Base-by-base conservation (phyloP, 2,888 invertebrate genomes). In the Morpho helenor region DNA sequence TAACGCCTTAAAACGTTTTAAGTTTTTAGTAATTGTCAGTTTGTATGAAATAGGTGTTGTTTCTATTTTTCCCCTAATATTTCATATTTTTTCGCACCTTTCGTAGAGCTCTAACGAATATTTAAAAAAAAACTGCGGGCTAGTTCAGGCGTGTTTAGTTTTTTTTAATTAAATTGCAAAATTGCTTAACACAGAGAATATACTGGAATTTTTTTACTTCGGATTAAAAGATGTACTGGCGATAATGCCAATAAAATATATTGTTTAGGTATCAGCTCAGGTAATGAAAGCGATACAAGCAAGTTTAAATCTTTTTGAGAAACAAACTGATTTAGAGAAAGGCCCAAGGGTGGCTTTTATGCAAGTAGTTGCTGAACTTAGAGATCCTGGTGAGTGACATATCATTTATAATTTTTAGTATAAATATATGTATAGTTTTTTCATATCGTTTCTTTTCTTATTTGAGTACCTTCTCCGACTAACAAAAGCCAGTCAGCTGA, bases 311-410 rank as follows among this genome's bases (percentile, higher is more conserved):
- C 87, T 93, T 57, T 92, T 95, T 60, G 82, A 93, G 43, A 83
- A 76, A 31, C 94, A 95, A 75, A 95, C 93, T 65, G 87, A 93
- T 69, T 76, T 88, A 43, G 89, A 91, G 60, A 88, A 85, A 62
- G 88, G 88, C 2, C 92, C 93, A 39, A 74, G 84, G 10, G 77
- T 91, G 7, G 95, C 97, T 0, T 92, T 98, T 45, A 94, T 97
- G 81, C 95, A 96, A 83, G 92, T 97, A 2, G 81, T 92, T 51
- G 92, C 97, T 69, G 94, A 95, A 71, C 87, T 97, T 4, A 93
- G 93, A 65, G 94, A 94, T 65, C 94, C 95, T 41, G 92, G 94
- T 91, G 69, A 16, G 47, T 59, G 57, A 31, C 31, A 3, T 31
- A 2, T 31, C 31, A 31, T 31, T 53, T 10, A 16, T 16, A n/a